These are phyloP conservation scores for Cylindroiulus punctatus DNA, from an alignment of 2,888 invertebrate species.

Conservation along the genomic window DNA sequence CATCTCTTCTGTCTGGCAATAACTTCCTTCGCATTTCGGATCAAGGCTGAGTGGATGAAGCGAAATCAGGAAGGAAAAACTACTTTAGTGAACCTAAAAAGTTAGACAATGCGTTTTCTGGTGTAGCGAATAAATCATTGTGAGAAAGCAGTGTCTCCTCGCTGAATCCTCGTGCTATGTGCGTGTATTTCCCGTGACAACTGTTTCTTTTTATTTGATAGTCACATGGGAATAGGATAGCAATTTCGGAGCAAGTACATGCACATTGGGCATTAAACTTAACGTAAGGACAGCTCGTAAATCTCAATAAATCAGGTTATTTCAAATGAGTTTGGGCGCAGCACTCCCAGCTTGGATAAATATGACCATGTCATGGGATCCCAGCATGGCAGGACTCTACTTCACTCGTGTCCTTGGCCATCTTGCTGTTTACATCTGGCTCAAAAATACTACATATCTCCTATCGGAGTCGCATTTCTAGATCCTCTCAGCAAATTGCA, in stretches of 20 bases:
- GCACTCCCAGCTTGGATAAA: constrained; percentile 19
- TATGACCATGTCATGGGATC: constrained; percentile 3
- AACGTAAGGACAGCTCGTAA: constrained; percentile 50
- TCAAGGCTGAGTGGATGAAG: neutral
- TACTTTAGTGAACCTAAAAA: constrained; percentile 18
- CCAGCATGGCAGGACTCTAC: neutral
- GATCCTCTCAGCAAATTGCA: constrained; percentile 35
- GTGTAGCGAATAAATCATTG: constrained; percentile 28
- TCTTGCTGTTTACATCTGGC: constrained; percentile 35
- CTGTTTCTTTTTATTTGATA: constrained; percentile 45
- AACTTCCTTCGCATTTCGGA: neutral
- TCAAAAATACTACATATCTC: constrained; percentile 17
- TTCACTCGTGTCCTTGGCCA: constrained; percentile 13
- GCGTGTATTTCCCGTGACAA: constrained; percentile 45
- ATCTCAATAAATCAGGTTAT: constrained; percentile 51
- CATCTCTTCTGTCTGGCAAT: neutral
- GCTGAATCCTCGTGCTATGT: neutral
- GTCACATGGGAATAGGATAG: constrained; percentile 24
- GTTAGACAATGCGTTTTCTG: constrained; percentile 33
- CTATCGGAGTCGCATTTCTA: neutral
- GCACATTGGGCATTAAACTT: constrained; percentile 43
- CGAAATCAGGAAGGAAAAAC: constrained; percentile 11
- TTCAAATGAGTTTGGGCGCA: constrained; percentile 44
- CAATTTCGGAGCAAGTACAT: constrained; percentile 36
- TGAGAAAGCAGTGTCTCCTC: constrained; percentile 38